Evolutionary conservation across 2,797 vertebrate genomes (phyloP), one percentile per base, ranked within the genome.

Genomic region (Falco concolor): DNA sequence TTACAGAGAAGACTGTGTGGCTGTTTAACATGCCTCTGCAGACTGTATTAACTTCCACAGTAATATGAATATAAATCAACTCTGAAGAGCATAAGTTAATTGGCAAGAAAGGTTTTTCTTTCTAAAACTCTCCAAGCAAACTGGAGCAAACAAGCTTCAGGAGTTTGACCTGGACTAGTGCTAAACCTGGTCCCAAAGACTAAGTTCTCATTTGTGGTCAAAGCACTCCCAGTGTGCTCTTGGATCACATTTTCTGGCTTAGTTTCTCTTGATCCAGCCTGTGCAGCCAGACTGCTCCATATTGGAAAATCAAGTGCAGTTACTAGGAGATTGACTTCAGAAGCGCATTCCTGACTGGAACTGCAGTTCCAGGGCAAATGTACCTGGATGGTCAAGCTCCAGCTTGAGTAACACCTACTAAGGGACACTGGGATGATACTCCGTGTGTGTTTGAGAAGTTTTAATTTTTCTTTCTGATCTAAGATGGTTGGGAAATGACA

Each of bases 21-120:
- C 84, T 82, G 27, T 89, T 95, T 92, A 92, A 94, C 50, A 93
- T 67, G 49, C 52, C 60, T 91, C n/a, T 60, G 40, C 79, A 95
- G 59, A 80, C 10, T 67, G 88, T 74, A 96, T 96, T 91, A 93
- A 94, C 95, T 91, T 85, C 92, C 92, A 84, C 64, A 80, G 15
- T 75, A 93, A 89, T 88, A 86, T 34, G 70, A 91, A 92, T 72
- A 84, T 83, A 88, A 95, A 95, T 94, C 32, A 84, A 42, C 30
- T 87, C 56, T 69, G 86, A 89, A 79, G 53, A 94, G 47, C 20
- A 3, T 22, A 92, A 86, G 52, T 87, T 91, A 70, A 87, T 87
- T 84, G 45, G 56, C 40, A 84, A 67, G 38, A 20, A 73, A 72
- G 13, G 15, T 14, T 95, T 86, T 91, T 56, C 56, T 69, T 69